Evolutionary conservation across 2,888 invertebrate species (phyloP).

Genomic region (Eilema caniola): DNA sequence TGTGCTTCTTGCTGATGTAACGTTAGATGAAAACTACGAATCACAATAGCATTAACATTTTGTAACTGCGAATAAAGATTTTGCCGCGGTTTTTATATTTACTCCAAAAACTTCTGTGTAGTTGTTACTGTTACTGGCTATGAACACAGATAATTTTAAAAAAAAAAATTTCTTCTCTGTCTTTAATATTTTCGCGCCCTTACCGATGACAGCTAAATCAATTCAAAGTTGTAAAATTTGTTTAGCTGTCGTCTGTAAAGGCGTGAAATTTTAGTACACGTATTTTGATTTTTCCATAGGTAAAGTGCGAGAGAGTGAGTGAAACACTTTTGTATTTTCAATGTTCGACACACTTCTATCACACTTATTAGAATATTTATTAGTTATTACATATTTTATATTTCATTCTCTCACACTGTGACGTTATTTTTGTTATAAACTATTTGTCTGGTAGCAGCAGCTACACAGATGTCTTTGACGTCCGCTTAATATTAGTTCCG

Average conservation of each 20-base stretch:
- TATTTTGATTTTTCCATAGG: too few relatives aligned
- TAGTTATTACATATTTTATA: neutral
- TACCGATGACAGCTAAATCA: too few relatives aligned
- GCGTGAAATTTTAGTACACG: neutral
- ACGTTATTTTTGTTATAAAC: neutral
- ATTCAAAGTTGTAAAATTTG: too few relatives aligned
- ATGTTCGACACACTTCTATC: too few relatives aligned
- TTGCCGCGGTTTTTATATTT: neutral
- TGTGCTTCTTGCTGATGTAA: slow-evolving; percentile 77
- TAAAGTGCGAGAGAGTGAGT: too few relatives aligned
- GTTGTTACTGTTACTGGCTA: too few relatives aligned
- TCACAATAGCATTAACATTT: slow-evolving; percentile 48
- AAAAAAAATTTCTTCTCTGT: too few relatives aligned
- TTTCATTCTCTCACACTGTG: too few relatives aligned
- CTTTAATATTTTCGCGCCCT: too few relatives aligned
- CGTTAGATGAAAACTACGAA: slow-evolving; percentile 52
- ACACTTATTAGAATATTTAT: neutral
- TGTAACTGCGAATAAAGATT: slow-evolving; percentile 35
- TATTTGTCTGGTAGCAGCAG: neutral
- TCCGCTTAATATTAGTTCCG: slow-evolving; percentile 5
- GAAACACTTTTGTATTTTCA: neutral
- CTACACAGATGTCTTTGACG: neutral
- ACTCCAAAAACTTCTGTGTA: neutral
- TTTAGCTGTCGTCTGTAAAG: neutral
- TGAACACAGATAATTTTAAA: too few relatives aligned